Conservation (phyloP, 2,888 invertebrate species). For the Drosophila mercatorum region DNA sequence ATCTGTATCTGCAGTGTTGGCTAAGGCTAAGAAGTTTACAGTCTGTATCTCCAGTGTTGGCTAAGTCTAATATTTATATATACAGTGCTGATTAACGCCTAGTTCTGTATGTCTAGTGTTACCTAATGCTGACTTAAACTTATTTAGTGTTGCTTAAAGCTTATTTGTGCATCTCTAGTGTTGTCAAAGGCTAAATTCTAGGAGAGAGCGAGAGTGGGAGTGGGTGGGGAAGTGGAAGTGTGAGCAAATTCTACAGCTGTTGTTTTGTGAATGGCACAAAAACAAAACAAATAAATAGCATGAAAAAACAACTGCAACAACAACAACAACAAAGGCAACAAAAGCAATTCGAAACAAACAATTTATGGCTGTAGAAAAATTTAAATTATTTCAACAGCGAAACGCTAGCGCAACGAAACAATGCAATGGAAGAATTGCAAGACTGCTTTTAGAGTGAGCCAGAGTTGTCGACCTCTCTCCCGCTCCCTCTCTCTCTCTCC, state of each 20-base stretch:
- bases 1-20: too few relatives aligned
- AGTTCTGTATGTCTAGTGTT: too few relatives aligned
- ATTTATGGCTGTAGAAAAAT: constrained; percentile 3
- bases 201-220: too few relatives aligned
- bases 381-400: constrained; percentile 14
- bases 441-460: constrained; percentile 9
- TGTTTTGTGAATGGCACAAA: neutral
- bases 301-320: neutral
- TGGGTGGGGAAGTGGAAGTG: neutral
- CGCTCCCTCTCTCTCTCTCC: neutral
- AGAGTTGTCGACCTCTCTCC: neutral
- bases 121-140: too few relatives aligned
- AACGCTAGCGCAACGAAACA: constrained; percentile 11
- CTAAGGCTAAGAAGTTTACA: too few relatives aligned
- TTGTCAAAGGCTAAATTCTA: too few relatives aligned
- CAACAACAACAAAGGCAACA: neutral
- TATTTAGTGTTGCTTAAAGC: too few relatives aligned
- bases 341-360: constrained; percentile 5
- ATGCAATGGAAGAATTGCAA: constrained; percentile 26
- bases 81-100: too few relatives aligned
- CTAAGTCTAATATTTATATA: too few relatives aligned
- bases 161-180: too few relatives aligned
- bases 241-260: neutral
- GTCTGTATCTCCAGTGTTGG: too few relatives aligned
- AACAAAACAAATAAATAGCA: neutral